Evolutionary conservation across 1,140 invertebrate species (phyloP), one percentile per base, ranked within the genome.

Genomic region (Aphidius gifuensis): DNA sequence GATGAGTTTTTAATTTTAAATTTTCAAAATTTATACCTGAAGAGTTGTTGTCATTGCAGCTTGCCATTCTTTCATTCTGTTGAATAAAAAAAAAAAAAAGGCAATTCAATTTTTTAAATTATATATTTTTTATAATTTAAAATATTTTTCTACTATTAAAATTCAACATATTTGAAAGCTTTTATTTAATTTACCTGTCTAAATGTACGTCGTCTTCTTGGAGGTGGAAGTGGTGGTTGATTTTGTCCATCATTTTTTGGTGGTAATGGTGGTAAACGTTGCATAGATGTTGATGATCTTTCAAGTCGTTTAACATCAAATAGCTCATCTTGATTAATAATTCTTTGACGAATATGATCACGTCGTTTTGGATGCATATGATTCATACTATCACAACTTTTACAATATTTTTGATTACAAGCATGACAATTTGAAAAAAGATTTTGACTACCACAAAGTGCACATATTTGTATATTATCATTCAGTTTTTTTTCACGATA

Each of bases 321-420:
- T 32, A 32, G 4, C 45, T 56, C 66, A 48, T 74, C 65, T 55
- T 73, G 63, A 73, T 60, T 43, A 64, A 43, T 57, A 74, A 81
- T 79, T 87, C 92, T 82, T 87, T 74, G 88, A 74, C 94, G 81
- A 38, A 87, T 78, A 73, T 96, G 94, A 51, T 82, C 80, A 66
- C 89, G 87, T 66, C 93, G 81, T 69, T 94, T 95, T 0, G 94
- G 93, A 78, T 96, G 94, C 66, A 92, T 84, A 74, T 96, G 93
- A 75, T 93, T 96, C 89, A 95, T 94, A 69, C 94, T 92, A 76
- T 96, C 93, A 75, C 94, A 96, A 6, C 90, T 90, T 60, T 86
- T 83, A 70, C 92, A 96, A 67, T 94, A 93, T 67, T 91, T 91
- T 7, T 86, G 84, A 21, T 85, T 84, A 76, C 93, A 96, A 68